Base-by-base conservation (phyloP, 1,140 invertebrate genomes). In the Ceratina calcarata region DNA sequence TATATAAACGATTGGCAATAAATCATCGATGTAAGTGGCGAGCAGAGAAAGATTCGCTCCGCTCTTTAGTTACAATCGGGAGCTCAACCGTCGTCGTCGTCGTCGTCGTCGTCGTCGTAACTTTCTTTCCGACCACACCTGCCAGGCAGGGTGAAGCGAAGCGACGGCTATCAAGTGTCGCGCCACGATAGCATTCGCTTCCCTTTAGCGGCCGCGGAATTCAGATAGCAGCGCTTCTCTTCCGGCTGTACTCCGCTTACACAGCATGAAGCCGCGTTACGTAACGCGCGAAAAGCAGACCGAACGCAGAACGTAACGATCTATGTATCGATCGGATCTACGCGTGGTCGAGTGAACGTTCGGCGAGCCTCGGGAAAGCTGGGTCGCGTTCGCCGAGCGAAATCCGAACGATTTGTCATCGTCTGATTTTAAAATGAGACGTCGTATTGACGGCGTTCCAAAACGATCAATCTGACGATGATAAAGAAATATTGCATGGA, bases 321-420 rank as follows among this genome's bases (percentile, higher is more conserved):
- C 80, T 72, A 78, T 64, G 37, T 10, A 10, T 45, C 10, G 37
- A 45, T 45, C 68, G 65, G 62, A 84, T 73, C 67, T 66, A 76
- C 75, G 69, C 64, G 75, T 78, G 73, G 20, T 57, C 83, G 84
- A 66, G 83, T 78, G 79, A 85, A 85, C 70, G 83, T 66, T 85
- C 79, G 83, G 70, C 22, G 27, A 66, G 27, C 15, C 22, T 84
- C 83, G 83, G 49, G 16, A 15, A 2, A 18, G 12, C 51, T 78
- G 78, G 82, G 67, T 32, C 58, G 1, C 3, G 10, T 24, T 66
- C 82, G 77, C 1, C 61, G 6, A 16, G 13, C 55, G n/a, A 20
- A 8, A n/a, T 32, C 58, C 51, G 37, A 51, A 66, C 53, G 64
- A 72, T 60, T 69, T 73, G 58, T 45, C 66, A 69, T 81, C 65